Evolutionary conservation across 2,888 invertebrate genomes (phyloP).

Genomic region (Melieria crassipennis): DNA sequence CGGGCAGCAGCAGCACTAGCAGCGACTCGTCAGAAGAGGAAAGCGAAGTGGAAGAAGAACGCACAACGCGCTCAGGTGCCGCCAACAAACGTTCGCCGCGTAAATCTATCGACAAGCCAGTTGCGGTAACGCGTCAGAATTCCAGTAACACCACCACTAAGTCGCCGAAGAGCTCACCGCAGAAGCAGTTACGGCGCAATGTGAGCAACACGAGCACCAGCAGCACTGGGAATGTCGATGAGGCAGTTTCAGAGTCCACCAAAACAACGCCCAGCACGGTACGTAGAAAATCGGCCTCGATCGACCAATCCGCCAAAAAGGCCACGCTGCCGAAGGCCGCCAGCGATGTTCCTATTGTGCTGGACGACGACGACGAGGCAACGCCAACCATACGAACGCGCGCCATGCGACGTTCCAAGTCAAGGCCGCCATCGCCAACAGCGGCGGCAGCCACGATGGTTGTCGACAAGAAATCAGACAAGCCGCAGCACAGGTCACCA

Average conservation of each 20-base stretch:
- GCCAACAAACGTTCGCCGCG: conserved; percentile 52
- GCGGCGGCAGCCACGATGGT: conserved; percentile 19
- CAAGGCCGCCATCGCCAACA: conserved; percentile 46
- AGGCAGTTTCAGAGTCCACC: conserved; percentile 19
- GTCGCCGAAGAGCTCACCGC: conserved; percentile 44
- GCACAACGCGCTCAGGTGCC: conserved; percentile 30
- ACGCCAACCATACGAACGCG: conserved; percentile 43
- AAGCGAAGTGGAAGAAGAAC: conserved; percentile 44
- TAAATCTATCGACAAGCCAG: conserved; percentile 49
- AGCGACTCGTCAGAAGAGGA: conserved; percentile 47
- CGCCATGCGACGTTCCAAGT: conserved; percentile 53
- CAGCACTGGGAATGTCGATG: conserved; percentile 30
- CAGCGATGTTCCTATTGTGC: conserved; percentile 36
- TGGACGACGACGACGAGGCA: conserved; percentile 40
- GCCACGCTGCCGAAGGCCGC: background rate
- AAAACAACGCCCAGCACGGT: conserved; percentile 35
- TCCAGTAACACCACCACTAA: conserved; percentile 53
- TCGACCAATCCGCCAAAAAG: conserved; percentile 57
- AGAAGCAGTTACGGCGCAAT: conserved; percentile 48
- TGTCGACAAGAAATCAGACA: conserved; percentile 14
- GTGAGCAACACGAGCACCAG: conserved; percentile 42
- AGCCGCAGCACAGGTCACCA: conserved; percentile 42
- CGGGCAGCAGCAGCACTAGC: conserved; percentile 54
- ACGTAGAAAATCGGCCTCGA: conserved; percentile 49
- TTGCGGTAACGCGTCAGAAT: conserved; percentile 46